Evolutionary conservation across 2,113 vertebrate genomes (phyloP).

Genomic region (Zapornia atra): DNA sequence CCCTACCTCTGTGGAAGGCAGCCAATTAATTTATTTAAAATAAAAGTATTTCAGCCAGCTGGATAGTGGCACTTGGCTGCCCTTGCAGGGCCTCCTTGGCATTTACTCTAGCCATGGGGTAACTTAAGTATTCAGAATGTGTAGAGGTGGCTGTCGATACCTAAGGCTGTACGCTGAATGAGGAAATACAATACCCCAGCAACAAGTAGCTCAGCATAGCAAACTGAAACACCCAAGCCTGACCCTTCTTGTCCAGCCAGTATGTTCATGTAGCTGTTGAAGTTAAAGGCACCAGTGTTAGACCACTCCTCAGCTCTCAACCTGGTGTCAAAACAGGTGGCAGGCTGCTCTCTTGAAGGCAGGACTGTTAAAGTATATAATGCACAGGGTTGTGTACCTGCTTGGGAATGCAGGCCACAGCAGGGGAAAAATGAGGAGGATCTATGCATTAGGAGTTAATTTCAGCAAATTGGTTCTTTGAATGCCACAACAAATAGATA

Average conservation of each 20-base stretch:
- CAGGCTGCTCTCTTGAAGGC: not conserved
- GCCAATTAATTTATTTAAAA: slow-evolving; percentile 40
- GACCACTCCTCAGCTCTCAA: not conserved
- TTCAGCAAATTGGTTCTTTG: not conserved
- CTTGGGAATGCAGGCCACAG: not conserved
- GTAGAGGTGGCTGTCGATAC: not conserved
- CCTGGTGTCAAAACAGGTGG: not conserved
- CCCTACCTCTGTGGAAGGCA: not conserved
- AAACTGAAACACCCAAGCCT: not conserved
- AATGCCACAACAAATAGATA: not conserved
- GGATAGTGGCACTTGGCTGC: not conserved
- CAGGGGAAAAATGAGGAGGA: not conserved
- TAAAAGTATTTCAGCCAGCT: not conserved
- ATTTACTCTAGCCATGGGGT: not conserved
- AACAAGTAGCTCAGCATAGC: not conserved
- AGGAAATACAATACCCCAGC: not conserved
- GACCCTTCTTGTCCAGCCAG: not conserved
- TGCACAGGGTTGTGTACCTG: not conserved
- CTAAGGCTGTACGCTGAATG: not conserved
- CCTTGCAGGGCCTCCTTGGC: slow-evolving; percentile 28
- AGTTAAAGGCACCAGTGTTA: not conserved
- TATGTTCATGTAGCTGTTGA: not conserved
- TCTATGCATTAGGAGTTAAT: not conserved
- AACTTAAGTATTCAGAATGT: not conserved
- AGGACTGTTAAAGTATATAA: not conserved